Conservation (phyloP, 1,140 invertebrate genomes). For the Drosophila truncata region DNA sequence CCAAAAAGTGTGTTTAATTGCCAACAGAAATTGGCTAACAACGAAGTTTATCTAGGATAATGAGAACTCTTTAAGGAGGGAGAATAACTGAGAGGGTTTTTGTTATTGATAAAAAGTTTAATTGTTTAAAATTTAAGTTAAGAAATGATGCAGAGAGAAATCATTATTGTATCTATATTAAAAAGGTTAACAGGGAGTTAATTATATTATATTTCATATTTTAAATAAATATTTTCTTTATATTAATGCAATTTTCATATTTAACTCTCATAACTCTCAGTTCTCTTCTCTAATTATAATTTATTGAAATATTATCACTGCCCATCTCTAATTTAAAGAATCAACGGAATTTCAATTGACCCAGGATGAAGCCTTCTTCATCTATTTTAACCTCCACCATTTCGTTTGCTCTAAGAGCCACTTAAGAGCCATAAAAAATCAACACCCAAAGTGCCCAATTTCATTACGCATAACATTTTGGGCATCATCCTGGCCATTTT, state of each 20-base stretch:
- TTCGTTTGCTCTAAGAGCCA: constrained; percentile 32
- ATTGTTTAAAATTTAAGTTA: neutral
- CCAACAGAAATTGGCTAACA: constrained; percentile 41
- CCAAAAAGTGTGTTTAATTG: constrained; percentile 36
- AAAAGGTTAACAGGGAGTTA: no score
- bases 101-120: neutral
- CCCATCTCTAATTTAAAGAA: constrained; percentile 6
- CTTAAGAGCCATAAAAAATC: constrained; percentile 73
- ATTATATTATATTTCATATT: no score
- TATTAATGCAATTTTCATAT: no score
- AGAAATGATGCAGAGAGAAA: neutral
- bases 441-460: constrained; percentile 63
- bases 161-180: no score
- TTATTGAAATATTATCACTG: neutral
- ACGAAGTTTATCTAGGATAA: constrained; percentile 43
- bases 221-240: no score
- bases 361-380: neutral
- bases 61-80: constrained; percentile 17
- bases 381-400: neutral
- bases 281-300: neutral
- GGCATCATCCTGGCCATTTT: constrained; percentile 46
- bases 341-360: constrained; percentile 47
- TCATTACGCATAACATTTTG: constrained; percentile 72
- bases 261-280: neutral
- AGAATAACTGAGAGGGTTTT: neutral